Evolutionary conservation across 2,113 vertebrate genomes (phyloP).

Genomic region (Chamaea fasciata): DNA sequence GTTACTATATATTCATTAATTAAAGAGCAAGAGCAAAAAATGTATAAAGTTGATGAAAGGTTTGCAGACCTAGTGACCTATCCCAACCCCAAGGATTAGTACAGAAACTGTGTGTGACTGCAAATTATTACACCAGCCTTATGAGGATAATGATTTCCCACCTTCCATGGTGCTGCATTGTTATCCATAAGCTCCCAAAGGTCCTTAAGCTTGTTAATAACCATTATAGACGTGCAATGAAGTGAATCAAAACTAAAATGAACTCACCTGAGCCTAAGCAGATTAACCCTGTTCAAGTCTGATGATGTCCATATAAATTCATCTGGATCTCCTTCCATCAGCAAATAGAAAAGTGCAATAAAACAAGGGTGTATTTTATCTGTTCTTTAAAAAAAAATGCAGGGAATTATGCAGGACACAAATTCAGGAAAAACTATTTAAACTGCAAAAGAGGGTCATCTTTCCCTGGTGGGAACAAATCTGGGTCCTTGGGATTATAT

Average conservation of each 20-base stretch:
- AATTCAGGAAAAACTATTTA: background rate
- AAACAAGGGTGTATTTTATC: background rate
- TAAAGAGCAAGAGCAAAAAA: conserved; percentile 44
- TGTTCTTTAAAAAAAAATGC: background rate
- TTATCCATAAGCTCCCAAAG: conserved; percentile 91
- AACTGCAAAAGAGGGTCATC: background rate
- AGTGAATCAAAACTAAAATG: conserved; percentile 93
- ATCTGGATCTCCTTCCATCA: conserved; percentile 37
- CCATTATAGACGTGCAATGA: conserved; percentile 96
- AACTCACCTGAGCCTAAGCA: conserved; percentile 98
- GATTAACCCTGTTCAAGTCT: conserved; percentile 84
- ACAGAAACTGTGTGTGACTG: conserved; percentile 80
- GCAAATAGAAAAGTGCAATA: conserved; percentile 41
- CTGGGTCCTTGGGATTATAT: background rate
- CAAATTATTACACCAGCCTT: conserved; percentile 82
- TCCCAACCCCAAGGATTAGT: conserved; percentile 82
- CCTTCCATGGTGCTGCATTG: conserved; percentile 78
- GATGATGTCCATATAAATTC: conserved; percentile 60
- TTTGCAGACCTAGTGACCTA: conserved; percentile 79
- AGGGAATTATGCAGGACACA: background rate
- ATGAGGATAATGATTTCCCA: conserved; percentile 95
- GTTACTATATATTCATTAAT: conserved; percentile 64
- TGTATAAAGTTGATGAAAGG: conserved; percentile 69
- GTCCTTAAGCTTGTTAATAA: conserved; percentile 99
- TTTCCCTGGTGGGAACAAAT: background rate